phyloP scores from a whole-genome alignment of 2,888 invertebrate genomes.

The Diogma glabrata region DNA sequence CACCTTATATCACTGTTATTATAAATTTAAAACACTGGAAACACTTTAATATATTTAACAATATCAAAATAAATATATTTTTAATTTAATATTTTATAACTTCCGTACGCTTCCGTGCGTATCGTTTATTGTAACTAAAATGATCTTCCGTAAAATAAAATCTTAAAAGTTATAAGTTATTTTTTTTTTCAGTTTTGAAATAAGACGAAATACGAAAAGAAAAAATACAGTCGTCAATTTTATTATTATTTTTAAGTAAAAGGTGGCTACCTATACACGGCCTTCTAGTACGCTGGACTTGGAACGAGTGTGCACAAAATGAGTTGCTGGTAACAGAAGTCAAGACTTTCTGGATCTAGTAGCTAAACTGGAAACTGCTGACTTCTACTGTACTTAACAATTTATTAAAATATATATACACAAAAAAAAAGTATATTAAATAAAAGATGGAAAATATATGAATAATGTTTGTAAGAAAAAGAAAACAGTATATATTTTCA shows the following conservation, averaged over 20 bases:
- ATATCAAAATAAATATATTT: not conserved
- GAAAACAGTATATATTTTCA: slow-evolving; percentile 9
- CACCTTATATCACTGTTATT: no score
- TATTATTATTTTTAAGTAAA: slow-evolving; percentile 8
- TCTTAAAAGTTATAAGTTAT: not conserved
- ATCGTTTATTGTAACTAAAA: slow-evolving; percentile 5
- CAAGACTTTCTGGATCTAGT: slow-evolving; percentile 15
- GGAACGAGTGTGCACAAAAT: slow-evolving; percentile 13
- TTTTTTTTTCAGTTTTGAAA: no score
- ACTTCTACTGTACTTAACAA: slow-evolving; percentile 14
- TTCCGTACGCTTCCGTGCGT: slow-evolving; percentile 8
- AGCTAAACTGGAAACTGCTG: slow-evolving; percentile 16
- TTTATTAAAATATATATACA: not conserved
- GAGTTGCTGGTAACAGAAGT: slow-evolving; percentile 15
- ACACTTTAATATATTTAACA: not conserved
- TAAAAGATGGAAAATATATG: not conserved
- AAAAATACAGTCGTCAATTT: not conserved
- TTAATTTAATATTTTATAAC: slow-evolving; percentile 1
- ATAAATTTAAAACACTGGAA: not conserved
- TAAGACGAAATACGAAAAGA: slow-evolving; percentile 3
- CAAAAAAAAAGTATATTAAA: not conserved
- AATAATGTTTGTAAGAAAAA: slow-evolving; percentile 9
- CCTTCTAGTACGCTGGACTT: slow-evolving; percentile 13
- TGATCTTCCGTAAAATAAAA: slow-evolving; percentile 5
- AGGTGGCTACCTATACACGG: slow-evolving; percentile 13